Percentiles rank a stretch among this genome's conserved stretches.
phyloP scores from a whole-genome alignment of 2,797 vertebrate species.

The Myotis pilosus region DNA sequence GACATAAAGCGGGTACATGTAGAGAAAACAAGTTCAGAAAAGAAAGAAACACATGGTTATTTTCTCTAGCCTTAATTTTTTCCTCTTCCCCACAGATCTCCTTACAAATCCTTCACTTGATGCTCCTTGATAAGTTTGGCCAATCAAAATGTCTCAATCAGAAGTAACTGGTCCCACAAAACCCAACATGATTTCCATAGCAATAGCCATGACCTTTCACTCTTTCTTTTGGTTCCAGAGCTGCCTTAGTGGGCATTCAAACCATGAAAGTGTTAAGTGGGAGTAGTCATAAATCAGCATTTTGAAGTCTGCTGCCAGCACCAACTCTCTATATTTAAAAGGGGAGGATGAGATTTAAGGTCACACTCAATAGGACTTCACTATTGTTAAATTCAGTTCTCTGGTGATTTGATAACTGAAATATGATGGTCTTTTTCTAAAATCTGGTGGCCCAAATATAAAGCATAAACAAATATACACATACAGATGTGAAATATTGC shows the following conservation, averaged over 20 bases:
- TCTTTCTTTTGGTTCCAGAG: conserved; percentile 44
- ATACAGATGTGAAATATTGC: neutral
- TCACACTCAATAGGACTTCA: conserved; percentile 46
- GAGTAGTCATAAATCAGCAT: conserved; percentile 52
- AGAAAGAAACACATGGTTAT: neutral
- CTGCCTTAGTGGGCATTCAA: conserved; percentile 51
- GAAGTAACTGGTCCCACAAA: conserved; percentile 7
- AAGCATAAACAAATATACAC: neutral
- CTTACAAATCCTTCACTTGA: neutral
- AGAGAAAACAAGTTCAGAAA: neutral
- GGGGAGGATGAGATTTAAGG: conserved; percentile 33
- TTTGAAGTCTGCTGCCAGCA: conserved; percentile 52
- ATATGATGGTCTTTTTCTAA: neutral
- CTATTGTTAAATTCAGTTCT: conserved; percentile 53
- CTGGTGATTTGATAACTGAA: conserved; percentile 49
- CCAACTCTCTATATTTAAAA: conserved; percentile 47
- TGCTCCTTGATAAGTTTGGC: neutral
- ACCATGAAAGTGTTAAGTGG: conserved; percentile 61
- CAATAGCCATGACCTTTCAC: neutral
- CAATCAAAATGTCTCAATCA: neutral
- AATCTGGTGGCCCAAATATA: neutral
- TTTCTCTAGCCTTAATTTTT: neutral
- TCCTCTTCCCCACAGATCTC: neutral
- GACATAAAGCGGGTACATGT: neutral
- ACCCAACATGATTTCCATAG: neutral